Evolutionary conservation across 2,888 invertebrate genomes (phyloP), one percentile per base, ranked within the genome.

Genomic region (Thera obeliscata): DNA sequence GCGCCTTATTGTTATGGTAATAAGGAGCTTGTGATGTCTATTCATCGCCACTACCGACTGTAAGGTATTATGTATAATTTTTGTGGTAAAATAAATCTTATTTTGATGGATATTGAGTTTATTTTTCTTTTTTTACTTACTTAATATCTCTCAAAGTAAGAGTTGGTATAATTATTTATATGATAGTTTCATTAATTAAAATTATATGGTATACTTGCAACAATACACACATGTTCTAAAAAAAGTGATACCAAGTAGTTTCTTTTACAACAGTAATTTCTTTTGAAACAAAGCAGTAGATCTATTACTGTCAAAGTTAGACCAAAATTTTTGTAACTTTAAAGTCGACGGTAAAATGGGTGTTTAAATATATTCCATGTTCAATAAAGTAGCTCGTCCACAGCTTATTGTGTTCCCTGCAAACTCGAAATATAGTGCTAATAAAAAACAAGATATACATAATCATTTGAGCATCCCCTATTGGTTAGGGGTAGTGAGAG

Each of bases 11-110:
- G 69, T 69, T 65, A 58, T 68, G 67, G 64, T 70, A 52, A 74
- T 61, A 77, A 77, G 75, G 84, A 84, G 84, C 83, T 83, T 81
- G 81, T 79, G 78, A 79, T 74, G 59, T 69, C 33, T 74, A 74
- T 38, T 61, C 76, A 74, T 75, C 73, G 77, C 74, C 79, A 75
- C 76, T 78, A 79, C 76, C 76, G 66, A 75, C 70, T 76, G 68
- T 80, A 78, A 78, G 76, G 68, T 70, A 68, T 56, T 61, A 67
- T 71, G 56, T 69, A 66, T 70, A 64, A 66, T 71, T 73, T 70
- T 67, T 71, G 62, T 73, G 68, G 71, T 72, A 73, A 66, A 67
- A 70, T 71, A 73, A 71, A 65, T 60, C 66, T 70, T 72, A 69
- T 74, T 73, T 70, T 73, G 73, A 68, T 54, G 46, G 70, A 62